Evolutionary conservation across 2,113 vertebrate genomes (phyloP).

Genomic region (Cercocebus atys): DNA sequence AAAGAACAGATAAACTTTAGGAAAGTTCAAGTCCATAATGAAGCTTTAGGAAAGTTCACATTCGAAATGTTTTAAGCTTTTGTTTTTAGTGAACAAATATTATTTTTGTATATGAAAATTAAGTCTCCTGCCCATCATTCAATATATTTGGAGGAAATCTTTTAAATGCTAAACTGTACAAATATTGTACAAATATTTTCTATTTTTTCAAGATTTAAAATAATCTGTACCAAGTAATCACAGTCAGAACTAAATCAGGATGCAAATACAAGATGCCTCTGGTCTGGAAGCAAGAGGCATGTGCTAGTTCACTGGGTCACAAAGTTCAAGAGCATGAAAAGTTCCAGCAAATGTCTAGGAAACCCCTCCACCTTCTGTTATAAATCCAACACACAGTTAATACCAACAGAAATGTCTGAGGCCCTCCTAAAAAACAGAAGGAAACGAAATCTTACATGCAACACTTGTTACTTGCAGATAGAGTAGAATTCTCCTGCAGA

Average conservation of each 20-base stretch:
- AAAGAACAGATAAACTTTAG: background rate
- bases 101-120: constrained; percentile 15
- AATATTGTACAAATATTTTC: background rate
- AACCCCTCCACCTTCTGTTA: background rate
- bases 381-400: background rate
- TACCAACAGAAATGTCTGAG: background rate
- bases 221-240: background rate
- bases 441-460: constrained; percentile 89
- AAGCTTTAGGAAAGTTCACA: background rate
- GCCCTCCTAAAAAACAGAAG: background rate
- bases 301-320: background rate
- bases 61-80: background rate
- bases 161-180: background rate
- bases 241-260: background rate
- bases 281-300: background rate
- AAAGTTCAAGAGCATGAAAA: background rate
- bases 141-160: background rate
- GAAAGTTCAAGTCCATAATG: constrained; percentile 37
- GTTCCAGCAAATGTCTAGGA: background rate
- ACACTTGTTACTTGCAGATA: constrained; percentile 90
- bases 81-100: constrained; percentile 33
- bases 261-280: background rate
- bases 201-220: constrained; percentile 30
- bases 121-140: background rate
- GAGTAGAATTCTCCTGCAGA: constrained; percentile 86